Base-by-base conservation (phyloP, 1,140 invertebrate species). In the Tetranychus cinnabarinus region DNA sequence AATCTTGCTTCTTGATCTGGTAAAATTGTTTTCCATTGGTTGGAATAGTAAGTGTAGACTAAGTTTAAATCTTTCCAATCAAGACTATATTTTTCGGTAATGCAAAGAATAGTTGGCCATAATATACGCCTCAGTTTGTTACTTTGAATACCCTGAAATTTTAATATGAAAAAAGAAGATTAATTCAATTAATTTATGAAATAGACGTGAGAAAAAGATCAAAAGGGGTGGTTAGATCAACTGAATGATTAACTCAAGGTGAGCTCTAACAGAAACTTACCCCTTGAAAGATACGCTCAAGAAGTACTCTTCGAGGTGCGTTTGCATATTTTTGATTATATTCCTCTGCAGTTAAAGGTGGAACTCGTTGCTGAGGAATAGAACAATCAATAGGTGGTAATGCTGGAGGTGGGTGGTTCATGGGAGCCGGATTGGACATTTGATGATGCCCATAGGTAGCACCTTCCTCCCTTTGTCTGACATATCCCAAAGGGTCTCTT, bases 21-120 rank as follows among this genome's bases (percentile, higher is more conserved):
- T 6, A 82, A 83, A 71, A 98, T 88, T 1, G 84, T 84, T 66
- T 83, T 81, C 95, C 95, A 99, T 72, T 98, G 95, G 10, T 34
- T 35, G 3, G 48, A 10, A 42, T 65, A 65, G 7, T 36, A 23
- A n/a, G 59, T 37, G 45, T 58, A 65, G 6, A 61, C 34, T 31
- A 46, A 33, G 45, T 58, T 31, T 34, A 61, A 23, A 54, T 61
- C 35, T 36, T 23, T n/a, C 64, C 64, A 65, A 42, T 46, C 45
- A 45, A 50, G 35, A 46, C 59, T 45, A 23, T 36, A 4, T 12
- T 61, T 42, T 12, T 58, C 47, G 12, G 56, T 56, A 12, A 65
- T 35, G 35, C 62, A 62, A 2, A 65, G 36, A n/a, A 65, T 23
- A 34, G 52, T 10, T 45, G 64, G 64, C 62, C 62, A 65, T 31